phyloP scores from a whole-genome alignment of 2,113 vertebrate species.

The Nannospalax galili region DNA sequence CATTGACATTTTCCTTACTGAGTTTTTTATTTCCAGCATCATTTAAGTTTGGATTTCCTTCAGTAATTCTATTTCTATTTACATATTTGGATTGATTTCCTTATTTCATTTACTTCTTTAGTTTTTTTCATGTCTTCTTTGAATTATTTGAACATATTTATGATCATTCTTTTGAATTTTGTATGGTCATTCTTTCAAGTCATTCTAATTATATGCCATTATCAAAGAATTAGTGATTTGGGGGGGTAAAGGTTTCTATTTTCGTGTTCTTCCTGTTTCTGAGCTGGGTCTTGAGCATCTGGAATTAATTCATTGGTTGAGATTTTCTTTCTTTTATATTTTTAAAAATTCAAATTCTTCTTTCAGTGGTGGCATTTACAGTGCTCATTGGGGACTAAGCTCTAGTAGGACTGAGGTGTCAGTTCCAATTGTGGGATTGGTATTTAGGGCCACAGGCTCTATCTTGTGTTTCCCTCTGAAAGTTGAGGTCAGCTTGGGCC shows the following conservation, averaged over 20 bases:
- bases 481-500: background rate
- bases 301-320: background rate
- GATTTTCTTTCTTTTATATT: background rate
- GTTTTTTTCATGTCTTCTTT: background rate
- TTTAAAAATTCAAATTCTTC: background rate
- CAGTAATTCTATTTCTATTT: background rate
- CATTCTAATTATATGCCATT: background rate
- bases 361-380: background rate
- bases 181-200: background rate
- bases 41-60: background rate
- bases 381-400: too few species aligned
- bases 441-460: background rate
- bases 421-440: background rate
- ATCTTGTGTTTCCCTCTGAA: background rate
- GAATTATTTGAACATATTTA: background rate
- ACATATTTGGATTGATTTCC: background rate
- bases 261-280: background rate
- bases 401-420: too few species aligned
- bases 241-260: too few species aligned
- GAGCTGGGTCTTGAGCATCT: background rate
- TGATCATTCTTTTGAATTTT: too few species aligned
- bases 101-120: background rate
- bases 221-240: background rate
- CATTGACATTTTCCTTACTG: background rate
- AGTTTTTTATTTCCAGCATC: background rate